Evolutionary conservation across 2,888 invertebrate genomes (phyloP).

Genomic region (Apantesis nais): DNA sequence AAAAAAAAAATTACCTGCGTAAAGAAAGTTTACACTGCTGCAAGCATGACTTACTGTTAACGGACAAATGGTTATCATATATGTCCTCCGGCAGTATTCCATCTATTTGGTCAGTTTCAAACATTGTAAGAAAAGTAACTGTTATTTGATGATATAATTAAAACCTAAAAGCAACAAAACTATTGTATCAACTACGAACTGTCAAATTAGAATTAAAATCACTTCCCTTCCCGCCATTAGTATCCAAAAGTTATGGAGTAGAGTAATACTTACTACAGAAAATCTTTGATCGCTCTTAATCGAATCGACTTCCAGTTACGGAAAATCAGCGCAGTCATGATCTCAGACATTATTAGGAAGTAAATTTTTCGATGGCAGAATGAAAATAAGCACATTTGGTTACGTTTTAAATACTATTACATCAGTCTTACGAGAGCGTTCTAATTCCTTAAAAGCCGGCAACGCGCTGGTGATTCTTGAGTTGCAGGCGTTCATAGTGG

Average conservation of each 20-base stretch:
- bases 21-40: constrained; percentile 58
- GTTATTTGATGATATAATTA: not conserved
- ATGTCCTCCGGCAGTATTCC: constrained; percentile 49
- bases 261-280: not conserved
- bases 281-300: not conserved
- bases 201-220: constrained; percentile 5
- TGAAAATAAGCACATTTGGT: too few species aligned
- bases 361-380: too few species aligned
- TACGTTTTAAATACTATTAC: too few species aligned
- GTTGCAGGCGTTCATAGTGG: too few species aligned
- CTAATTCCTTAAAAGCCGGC: too few species aligned
- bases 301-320: not conserved
- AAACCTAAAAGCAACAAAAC: not conserved
- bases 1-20: constrained; percentile 47
- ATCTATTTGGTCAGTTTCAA: constrained; percentile 38
- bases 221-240: constrained; percentile 9
- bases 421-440: too few species aligned
- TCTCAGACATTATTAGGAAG: too few species aligned
- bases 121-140: constrained; percentile 24
- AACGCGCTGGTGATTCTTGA: too few species aligned
- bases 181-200: not conserved
- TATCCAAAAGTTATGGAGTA: not conserved
- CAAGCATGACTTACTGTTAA: constrained; percentile 50
- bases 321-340: too few species aligned
- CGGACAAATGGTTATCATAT: constrained; percentile 44